phyloP scores from a whole-genome alignment of 92 coral and sea anemone species.

The Bergia sp. region DNA sequence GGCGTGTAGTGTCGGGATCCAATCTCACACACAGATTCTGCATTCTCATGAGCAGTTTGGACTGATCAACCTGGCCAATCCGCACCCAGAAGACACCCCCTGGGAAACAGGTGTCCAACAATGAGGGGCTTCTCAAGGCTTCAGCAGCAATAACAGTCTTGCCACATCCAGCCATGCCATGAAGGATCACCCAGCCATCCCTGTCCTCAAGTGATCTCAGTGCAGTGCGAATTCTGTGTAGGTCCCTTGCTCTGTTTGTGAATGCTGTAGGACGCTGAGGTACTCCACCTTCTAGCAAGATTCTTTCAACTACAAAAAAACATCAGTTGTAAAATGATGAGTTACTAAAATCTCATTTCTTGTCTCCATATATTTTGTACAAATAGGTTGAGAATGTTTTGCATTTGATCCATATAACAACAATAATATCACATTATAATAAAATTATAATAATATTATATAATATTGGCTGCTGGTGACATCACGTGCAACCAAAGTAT shows the following conservation, averaged over 20 bases:
- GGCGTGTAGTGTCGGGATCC: constrained; percentile 77
- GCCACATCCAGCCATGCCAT: constrained; percentile 99
- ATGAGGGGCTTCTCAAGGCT: constrained; percentile 66
- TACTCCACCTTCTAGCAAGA: constrained; percentile 92
- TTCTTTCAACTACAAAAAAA: constrained; percentile 72
- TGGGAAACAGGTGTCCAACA: constrained; percentile 82
- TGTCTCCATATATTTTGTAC: too few species aligned
- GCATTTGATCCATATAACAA: too few species aligned
- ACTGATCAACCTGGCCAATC: constrained; percentile 88
- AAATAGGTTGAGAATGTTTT: too few species aligned
- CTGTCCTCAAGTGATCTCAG: constrained; percentile 75
- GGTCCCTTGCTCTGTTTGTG: constrained; percentile 80
- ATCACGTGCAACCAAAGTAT: too few species aligned
- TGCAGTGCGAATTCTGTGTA: constrained; percentile 85
- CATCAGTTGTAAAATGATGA: too few species aligned
- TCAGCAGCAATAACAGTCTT: constrained; percentile 94
- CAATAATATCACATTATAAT: too few species aligned
- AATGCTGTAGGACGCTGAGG: constrained; percentile 90
- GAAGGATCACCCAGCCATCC: constrained; percentile 96
- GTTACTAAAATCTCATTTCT: too few species aligned
- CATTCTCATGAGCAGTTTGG: constrained; percentile 91
- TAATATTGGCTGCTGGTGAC: too few species aligned
- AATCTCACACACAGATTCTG: constrained; percentile 91
- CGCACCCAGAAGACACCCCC: constrained; percentile 94
- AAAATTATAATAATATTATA: too few species aligned